A percentile compares a stretch with the other conserved stretches of the same genome.
phyloP scores from a whole-genome alignment of 2,888 invertebrate species.

The Taenaris catops region DNA sequence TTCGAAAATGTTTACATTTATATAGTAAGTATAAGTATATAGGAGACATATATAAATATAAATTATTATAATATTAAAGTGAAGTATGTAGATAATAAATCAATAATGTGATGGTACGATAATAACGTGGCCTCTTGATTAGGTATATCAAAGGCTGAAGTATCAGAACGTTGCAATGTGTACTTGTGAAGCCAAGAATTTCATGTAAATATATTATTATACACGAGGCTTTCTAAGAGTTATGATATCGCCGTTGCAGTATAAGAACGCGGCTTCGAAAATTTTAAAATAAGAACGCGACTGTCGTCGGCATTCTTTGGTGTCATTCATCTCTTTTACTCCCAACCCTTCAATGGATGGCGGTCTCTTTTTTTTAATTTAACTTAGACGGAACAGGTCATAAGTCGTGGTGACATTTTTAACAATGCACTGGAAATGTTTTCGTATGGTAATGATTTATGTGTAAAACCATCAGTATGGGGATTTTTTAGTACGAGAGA shows the following conservation, averaged over 20 bases:
- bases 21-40: no score
- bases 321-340: constrained; percentile 42
- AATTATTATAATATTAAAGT: no score
- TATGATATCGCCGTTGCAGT: constrained; percentile 4
- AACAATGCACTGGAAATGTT: constrained; percentile 76
- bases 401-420: constrained; percentile 77
- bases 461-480: constrained; percentile 60
- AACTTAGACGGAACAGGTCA: constrained; percentile 71
- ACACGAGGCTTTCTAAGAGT: constrained; percentile 5
- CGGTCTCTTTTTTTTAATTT: constrained; percentile 63
- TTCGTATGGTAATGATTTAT: constrained; percentile 79
- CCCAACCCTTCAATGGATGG: constrained; percentile 38
- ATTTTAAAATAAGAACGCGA: constrained; percentile 8
- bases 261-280: constrained; percentile 4
- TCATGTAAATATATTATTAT: background rate
- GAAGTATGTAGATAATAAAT: no score
- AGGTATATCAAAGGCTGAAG: no score
- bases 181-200: no score
- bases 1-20: no score
- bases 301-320: constrained; percentile 56
- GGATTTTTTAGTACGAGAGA: constrained; percentile 53
- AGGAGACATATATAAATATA: no score
- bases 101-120: no score
- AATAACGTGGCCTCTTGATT: no score
- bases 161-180: no score